phyloP scores from a whole-genome alignment of 2,888 invertebrate genomes.

The Thumatha senex region DNA sequence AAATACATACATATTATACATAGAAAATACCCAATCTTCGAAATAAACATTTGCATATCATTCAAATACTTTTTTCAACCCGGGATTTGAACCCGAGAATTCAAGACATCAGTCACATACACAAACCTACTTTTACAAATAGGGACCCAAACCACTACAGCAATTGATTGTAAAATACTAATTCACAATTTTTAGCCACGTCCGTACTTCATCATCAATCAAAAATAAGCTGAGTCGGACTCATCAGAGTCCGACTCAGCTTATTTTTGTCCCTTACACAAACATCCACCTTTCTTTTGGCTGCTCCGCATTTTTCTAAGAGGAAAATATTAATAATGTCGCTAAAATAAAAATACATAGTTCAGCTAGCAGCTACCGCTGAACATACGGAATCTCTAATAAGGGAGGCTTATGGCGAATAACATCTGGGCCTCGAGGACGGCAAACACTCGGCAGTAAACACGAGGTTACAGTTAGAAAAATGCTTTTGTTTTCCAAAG shows the following conservation, averaged over 20 bases:
- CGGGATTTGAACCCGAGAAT: too few relatives aligned
- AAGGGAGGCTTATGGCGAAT: slow-evolving; percentile 78
- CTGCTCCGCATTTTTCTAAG: slow-evolving; percentile 24
- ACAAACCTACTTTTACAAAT: too few relatives aligned
- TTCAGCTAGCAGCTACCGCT: slow-evolving; percentile 58
- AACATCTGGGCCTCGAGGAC: slow-evolving; percentile 77
- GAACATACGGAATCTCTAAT: slow-evolving; percentile 77
- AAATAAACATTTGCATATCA: not conserved
- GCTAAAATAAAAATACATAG: slow-evolving; percentile 65
- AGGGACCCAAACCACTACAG: too few relatives aligned
- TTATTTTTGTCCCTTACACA: slow-evolving; percentile 20
- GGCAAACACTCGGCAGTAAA: slow-evolving; percentile 78
- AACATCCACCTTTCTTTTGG: slow-evolving; percentile 25
- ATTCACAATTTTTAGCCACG: slow-evolving; percentile 9
- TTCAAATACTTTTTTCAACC: not conserved
- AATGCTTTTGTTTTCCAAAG: slow-evolving; percentile 73
- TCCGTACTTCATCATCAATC: slow-evolving; percentile 1
- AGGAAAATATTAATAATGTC: slow-evolving; percentile 69
- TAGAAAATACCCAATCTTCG: too few relatives aligned
- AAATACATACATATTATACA: too few relatives aligned
- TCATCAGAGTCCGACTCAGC: slow-evolving; percentile 14
- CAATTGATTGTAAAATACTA: not conserved
- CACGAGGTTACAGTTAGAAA: slow-evolving; percentile 73
- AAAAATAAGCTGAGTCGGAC: too few relatives aligned
- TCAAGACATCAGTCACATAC: too few relatives aligned